Base-by-base conservation (phyloP, 2,888 invertebrate genomes). In the Aromia moschata region DNA sequence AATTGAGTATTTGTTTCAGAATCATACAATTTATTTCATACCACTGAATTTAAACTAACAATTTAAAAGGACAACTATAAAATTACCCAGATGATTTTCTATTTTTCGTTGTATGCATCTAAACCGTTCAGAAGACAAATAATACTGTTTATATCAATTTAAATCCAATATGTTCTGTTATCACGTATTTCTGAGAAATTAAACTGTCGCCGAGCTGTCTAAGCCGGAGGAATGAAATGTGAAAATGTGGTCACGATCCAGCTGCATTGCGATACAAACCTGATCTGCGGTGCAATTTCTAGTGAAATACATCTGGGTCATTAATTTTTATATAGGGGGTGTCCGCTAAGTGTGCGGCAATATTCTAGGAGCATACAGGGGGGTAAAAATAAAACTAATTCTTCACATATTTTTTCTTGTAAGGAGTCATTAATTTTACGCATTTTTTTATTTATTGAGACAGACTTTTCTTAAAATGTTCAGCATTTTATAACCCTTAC, bases 101-200 rank as follows among this genome's bases (percentile, higher is more conserved):
- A 25, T 25, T 25, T 25, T 25, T 7, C 25, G 4, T 5, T 7
- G 25, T 25, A 25, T 25, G n/a, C 25, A 25, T 25, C 25, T 25
- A 3, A 7, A 5, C 25, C n/a, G n/a, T 25, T 25, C 4, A 5
- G 25, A 25, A 25, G 7, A 25, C 25, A 7, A 7, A 25, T 3
- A 25, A 25, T 25, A 5, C 4, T 25, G 7, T 25, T 25, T 5
- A 3, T 40, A 55, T 55, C 40, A 40, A 55, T 55, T 46, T 36
- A 53, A 2, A 30, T 41, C 60, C 52, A 56, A 65, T 67, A 67
- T 60, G 54, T 62, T 62, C 60, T 58, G 58, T 62, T 61, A 64
- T 62, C 69, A 70, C 69, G 70, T 70, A 68, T 62, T 62, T 59
- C 61, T 30, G 58, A 59, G 62, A 68, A 70, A 70, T 68, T 70